Base-by-base conservation (phyloP, 2,888 invertebrate genomes). In the Abscondita cerata region DNA sequence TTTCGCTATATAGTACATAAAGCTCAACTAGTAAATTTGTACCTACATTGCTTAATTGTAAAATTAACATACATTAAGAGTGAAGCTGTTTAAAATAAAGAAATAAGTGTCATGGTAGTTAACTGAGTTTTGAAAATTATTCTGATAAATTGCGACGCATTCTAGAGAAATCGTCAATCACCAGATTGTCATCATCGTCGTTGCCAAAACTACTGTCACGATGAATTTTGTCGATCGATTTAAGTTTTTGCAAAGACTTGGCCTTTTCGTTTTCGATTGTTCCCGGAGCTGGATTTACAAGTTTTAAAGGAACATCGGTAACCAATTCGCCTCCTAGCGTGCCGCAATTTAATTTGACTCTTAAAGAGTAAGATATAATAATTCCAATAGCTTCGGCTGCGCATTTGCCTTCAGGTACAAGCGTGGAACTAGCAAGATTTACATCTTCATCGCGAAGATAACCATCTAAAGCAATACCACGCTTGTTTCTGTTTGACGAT, bases 141-240 rank as follows among this genome's bases (percentile, higher is more conserved):
- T 91, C 90, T 36, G 89, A 87, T 78, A 91, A 93, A 77, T 92
- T 95, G 82, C 96, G 89, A 75, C 98, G 90, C 72, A 97, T 89
- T 71, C 97, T 90, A 68, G 97, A 96, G 79, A 98, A 98, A 83
- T 98, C 98, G 83, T 98, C 98, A 80, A 98, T 98, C 20, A 98
- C 95, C 74, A 98, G 95, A 81, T 98, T 97, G 76, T 95, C 96
- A 72, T 95, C 94, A 74, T 93, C 94, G 73, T 92, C 92, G 68
- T 90, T 89, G 76, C 93, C 93, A 74, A 90, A 87, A 59, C 90
- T 91, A 75, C 90, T 91, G 74, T 93, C 92, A 69, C 92, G 92
- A 69, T 91, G 89, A 72, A 89, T 88, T 76, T 90, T 85, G 73
- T 94, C 93, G 69, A 92, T 89, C 52, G 92, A 92, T 79, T 91